Evolutionary conservation across 2,888 invertebrate species (phyloP).

Genomic region (Hirtodrosophila histrioides): DNA sequence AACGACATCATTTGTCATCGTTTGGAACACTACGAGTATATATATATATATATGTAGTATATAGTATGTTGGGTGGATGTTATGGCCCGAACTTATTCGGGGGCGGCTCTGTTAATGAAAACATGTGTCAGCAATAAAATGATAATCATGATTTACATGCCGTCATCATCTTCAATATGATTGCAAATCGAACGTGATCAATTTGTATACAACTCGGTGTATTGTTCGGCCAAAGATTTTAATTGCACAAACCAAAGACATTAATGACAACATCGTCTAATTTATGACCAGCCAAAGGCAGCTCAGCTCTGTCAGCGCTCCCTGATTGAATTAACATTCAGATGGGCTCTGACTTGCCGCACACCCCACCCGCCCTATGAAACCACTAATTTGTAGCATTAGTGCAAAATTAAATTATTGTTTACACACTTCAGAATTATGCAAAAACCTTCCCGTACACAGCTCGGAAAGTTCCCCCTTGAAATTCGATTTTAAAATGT

Average conservation of each 20-base stretch:
- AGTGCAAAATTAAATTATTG: constrained; percentile 82
- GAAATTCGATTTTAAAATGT: constrained; percentile 56
- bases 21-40: constrained; percentile 10
- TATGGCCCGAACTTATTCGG: neutral
- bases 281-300: constrained; percentile 16
- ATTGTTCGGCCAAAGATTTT: constrained; percentile 21
- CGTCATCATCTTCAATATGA: constrained; percentile 39
- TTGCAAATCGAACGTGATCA: constrained; percentile 55
- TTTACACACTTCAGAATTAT: constrained; percentile 65
- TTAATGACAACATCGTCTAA: constrained; percentile 33
- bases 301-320: constrained; percentile 10
- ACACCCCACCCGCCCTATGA: constrained; percentile 26
- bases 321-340: constrained; percentile 42
- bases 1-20: constrained; percentile 68
- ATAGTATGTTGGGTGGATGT: constrained; percentile 16
- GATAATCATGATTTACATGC: constrained; percentile 83
- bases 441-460: constrained; percentile 21
- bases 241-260: constrained; percentile 47
- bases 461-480: neutral
- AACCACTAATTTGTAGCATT: constrained; percentile 83
- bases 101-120: constrained; percentile 59
- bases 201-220: constrained; percentile 1
- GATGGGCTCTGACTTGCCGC: too few species aligned
- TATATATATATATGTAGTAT: too few species aligned
- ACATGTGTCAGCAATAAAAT: constrained; percentile 82